These are phyloP conservation scores for Oryzias melastigma DNA, from an alignment of 2,113 vertebrate species.

Conservation along the genomic window DNA sequence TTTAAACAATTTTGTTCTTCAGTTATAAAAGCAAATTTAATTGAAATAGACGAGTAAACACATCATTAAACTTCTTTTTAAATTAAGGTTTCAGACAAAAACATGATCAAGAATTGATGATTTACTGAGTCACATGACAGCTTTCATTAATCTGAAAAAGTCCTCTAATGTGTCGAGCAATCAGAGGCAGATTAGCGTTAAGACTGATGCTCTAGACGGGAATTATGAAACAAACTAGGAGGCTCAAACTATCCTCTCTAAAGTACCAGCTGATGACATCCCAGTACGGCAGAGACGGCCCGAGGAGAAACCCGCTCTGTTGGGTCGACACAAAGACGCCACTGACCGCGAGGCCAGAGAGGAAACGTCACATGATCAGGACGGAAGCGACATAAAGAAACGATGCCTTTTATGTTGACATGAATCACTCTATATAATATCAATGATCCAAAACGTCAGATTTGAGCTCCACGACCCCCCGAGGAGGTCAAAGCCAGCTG, in stretches of 20 bases:
- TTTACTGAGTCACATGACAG: neutral
- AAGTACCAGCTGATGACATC: conserved; percentile 45
- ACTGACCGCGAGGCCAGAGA: conserved; percentile 1
- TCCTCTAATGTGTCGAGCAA: conserved; percentile 25
- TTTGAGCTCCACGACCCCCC: no score
- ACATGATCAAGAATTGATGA: neutral
- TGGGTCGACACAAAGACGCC: conserved; percentile 9
- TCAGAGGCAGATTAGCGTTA: conserved; percentile 41
- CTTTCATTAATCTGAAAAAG: conserved; percentile 21
- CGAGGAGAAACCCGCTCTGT: conserved; percentile 17
- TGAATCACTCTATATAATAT: no score
- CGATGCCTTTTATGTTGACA: no score
- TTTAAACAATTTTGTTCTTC: neutral
- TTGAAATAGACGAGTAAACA: neutral
- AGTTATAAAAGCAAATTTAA: neutral
- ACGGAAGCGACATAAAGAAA: no score
- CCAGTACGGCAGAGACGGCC: conserved; percentile 28
- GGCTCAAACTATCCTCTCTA: conserved; percentile 4
- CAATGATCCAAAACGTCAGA: no score
- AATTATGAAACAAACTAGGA: conserved; percentile 17
- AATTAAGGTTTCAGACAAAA: no score
- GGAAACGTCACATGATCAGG: neutral
- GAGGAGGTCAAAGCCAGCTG: no score
- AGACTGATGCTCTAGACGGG: conserved; percentile 28
- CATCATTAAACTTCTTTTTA: neutral